Conservation (phyloP, 1,140 invertebrate genomes). For the Calliopsis andreniformis region DNA sequence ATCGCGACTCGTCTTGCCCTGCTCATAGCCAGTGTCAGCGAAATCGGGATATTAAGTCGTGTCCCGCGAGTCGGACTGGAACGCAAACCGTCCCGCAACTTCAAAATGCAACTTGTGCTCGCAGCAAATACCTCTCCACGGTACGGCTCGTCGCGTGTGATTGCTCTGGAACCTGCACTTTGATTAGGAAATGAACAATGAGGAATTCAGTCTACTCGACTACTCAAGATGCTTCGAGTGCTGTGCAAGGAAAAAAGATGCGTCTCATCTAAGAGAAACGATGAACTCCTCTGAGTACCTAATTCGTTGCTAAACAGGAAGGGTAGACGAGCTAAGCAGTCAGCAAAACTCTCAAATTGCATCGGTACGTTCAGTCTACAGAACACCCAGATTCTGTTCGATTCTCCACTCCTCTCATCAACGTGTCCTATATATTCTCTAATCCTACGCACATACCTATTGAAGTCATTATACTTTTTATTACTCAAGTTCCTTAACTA, state of each 20-base stretch:
- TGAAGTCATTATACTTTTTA: no score
- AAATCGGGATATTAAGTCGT: conserved; percentile 10
- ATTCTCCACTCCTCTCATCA: no score
- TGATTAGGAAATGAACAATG: conserved; percentile 12
- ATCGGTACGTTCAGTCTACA: background rate
- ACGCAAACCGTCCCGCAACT: background rate
- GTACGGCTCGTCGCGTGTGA: background rate
- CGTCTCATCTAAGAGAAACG: background rate
- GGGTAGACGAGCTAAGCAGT: background rate
- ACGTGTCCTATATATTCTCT: background rate
- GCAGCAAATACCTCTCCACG: conserved; percentile 8
- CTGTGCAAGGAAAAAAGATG: background rate
- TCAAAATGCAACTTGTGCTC: background rate
- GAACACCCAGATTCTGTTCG: no score
- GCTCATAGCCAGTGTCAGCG: conserved; percentile 29
- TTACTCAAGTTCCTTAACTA: no score
- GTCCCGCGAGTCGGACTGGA: background rate
- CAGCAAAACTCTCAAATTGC: background rate
- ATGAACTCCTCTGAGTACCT: background rate
- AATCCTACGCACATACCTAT: no score
- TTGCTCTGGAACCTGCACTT: conserved; percentile 14
- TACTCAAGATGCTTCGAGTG: conserved; percentile 7
- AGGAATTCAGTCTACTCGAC: background rate
- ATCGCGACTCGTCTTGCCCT: conserved; percentile 27
- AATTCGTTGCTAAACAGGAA: background rate